These are phyloP conservation scores for Lasaia peninsularis DNA, from an alignment of 1,140 invertebrate species.

Conservation along the genomic window DNA sequence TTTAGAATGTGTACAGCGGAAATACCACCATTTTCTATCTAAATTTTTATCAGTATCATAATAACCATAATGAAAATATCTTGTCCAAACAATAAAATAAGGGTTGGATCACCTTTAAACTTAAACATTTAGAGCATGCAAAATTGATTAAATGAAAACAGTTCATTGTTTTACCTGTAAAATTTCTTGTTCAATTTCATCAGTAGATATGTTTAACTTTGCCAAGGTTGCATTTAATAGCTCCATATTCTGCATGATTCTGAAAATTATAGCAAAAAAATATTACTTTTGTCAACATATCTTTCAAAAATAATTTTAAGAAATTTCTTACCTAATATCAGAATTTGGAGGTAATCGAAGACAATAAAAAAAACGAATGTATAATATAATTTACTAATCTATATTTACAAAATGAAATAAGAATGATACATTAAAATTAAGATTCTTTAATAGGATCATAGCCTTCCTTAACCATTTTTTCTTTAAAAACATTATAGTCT, in stretches of 20 bases:
- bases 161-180: conserved; percentile 34
- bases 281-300: neutral
- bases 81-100: too few relatives aligned
- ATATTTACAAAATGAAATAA: conserved; percentile 60
- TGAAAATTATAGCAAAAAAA: neutral
- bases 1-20: too few relatives aligned
- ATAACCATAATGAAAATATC: too few relatives aligned
- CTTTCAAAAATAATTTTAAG: too few relatives aligned
- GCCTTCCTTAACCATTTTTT: conserved; percentile 90
- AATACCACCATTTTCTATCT: too few relatives aligned
- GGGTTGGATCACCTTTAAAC: too few relatives aligned
- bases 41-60: too few relatives aligned
- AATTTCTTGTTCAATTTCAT: conserved; percentile 26
- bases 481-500: conserved; percentile 92
- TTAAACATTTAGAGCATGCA: too few relatives aligned
- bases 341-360: neutral
- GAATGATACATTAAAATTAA: conserved; percentile 33
- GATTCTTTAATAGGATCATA: conserved; percentile 83
- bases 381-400: conserved; percentile 9
- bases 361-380: neutral
- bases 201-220: conserved; percentile 32
- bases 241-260: conserved; percentile 24
- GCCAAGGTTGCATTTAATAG: conserved; percentile 18
- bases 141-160: too few relatives aligned
- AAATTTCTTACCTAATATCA: neutral